Percentiles rank a stretch among this genome's conserved stretches.
Evolutionary conservation across 2,113 vertebrate genomes (phyloP).

Genomic region (Bufo bufo): DNA sequence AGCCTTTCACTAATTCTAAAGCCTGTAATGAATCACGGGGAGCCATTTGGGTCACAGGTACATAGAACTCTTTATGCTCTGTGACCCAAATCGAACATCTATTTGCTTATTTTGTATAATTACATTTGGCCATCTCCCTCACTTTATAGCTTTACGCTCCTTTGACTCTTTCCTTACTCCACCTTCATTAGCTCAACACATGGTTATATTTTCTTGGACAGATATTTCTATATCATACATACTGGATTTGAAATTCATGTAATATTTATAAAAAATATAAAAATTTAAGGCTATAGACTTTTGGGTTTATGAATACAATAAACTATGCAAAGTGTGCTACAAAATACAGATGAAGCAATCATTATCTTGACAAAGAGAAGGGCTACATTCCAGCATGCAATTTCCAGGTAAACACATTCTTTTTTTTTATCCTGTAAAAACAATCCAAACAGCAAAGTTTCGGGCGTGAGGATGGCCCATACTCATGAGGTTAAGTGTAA

Average conservation of each 20-base stretch:
- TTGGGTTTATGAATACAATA: too few relatives aligned
- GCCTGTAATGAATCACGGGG: constrained; percentile 40
- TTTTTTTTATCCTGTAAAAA: too few relatives aligned
- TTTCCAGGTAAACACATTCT: too few relatives aligned
- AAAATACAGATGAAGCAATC: too few relatives aligned
- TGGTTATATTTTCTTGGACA: background rate
- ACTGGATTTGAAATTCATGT: background rate
- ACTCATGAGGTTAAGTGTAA: too few relatives aligned
- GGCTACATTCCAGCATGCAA: too few relatives aligned
- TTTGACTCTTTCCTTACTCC: background rate
- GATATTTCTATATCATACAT: background rate
- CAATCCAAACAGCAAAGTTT: too few relatives aligned
- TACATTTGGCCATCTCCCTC: background rate
- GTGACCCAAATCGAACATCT: constrained; percentile 1
- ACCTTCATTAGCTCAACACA: background rate
- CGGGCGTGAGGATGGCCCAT: too few relatives aligned
- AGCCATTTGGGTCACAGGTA: constrained; percentile 1
- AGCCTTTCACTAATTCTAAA: constrained; percentile 34
- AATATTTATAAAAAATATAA: background rate
- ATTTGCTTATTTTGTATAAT: constrained; percentile 25
- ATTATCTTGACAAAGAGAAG: too few relatives aligned
- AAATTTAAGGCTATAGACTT: too few relatives aligned
- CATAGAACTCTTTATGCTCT: background rate
- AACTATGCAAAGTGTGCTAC: too few relatives aligned
- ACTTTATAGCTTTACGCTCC: background rate